phyloP scores from a whole-genome alignment of 2,888 invertebrate species.

The Agonum fuliginosum region DNA sequence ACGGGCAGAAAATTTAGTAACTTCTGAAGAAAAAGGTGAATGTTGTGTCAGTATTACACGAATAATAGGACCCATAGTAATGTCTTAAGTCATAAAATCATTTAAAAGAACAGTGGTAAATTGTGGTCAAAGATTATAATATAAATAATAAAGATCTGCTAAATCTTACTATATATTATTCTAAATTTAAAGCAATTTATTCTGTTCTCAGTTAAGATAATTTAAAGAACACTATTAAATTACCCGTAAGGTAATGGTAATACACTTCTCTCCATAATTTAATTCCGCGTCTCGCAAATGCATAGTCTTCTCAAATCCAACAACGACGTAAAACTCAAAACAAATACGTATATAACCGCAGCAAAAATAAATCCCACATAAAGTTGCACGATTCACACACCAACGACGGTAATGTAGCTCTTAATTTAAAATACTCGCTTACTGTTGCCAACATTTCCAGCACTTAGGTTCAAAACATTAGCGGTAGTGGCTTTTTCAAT shows the following conservation, averaged over 20 bases:
- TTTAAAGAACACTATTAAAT: too few relatives aligned
- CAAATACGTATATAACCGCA: constrained; percentile 53
- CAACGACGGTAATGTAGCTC: constrained; percentile 44
- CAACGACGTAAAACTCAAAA: constrained; percentile 45
- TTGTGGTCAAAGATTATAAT: too few relatives aligned
- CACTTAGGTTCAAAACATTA: constrained; percentile 51
- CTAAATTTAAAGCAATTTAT: too few relatives aligned
- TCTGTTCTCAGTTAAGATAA: too few relatives aligned
- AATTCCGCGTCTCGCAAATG: neutral
- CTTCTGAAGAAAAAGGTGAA: too few relatives aligned
- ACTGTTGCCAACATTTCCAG: constrained; percentile 43
- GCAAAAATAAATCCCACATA: constrained; percentile 47
- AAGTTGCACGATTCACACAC: constrained; percentile 37
- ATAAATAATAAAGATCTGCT: too few relatives aligned
- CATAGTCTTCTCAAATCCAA: constrained; percentile 35
- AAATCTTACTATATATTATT: too few relatives aligned
- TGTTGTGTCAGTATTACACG: too few relatives aligned
- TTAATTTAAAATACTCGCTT: constrained; percentile 46
- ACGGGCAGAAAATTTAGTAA: too few relatives aligned
- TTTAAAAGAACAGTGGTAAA: too few relatives aligned
- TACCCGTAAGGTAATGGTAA: neutral
- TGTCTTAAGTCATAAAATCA: too few relatives aligned
- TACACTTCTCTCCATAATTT: neutral
- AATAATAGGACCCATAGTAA: too few relatives aligned
- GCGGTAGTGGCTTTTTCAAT: constrained; percentile 36